Evolutionary conservation across 2,113 vertebrate species (phyloP).

Genomic region (Neogale vison): DNA sequence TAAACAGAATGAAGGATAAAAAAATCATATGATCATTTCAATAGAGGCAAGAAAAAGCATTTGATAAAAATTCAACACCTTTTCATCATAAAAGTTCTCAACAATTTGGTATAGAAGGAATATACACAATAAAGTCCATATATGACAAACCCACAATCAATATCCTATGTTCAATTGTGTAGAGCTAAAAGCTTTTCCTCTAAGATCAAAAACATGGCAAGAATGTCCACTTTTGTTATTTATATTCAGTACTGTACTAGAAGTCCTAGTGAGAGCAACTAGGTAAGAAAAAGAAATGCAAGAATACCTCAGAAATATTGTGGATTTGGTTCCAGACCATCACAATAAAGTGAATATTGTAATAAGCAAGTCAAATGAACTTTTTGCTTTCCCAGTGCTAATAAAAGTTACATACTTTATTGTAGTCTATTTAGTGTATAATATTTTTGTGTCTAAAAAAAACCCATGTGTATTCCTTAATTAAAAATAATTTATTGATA

Average conservation of each 20-base stretch:
- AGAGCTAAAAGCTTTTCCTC: background rate
- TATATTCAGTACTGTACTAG: background rate
- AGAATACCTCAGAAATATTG: background rate
- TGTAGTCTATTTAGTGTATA: background rate
- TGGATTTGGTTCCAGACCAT: background rate
- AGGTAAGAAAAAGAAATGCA: background rate
- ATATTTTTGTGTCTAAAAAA: background rate
- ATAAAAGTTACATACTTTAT: background rate
- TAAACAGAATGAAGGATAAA: background rate
- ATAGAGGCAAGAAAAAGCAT: background rate
- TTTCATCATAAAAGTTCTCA: background rate
- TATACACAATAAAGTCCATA: background rate
- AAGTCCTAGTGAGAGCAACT: background rate
- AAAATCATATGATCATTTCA: background rate
- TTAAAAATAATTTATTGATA: background rate
- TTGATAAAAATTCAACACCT: background rate
- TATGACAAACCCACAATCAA: background rate
- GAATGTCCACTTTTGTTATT: background rate
- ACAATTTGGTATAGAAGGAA: background rate
- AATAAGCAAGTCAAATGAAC: background rate
- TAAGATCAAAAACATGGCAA: background rate
- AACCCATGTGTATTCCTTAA: background rate
- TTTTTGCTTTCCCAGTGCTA: background rate
- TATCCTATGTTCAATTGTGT: background rate
- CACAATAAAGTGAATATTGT: background rate